Evolutionary conservation across 2,888 invertebrate species (phyloP), one percentile per base, ranked within the genome.

Genomic region (Venusia cambrica): DNA sequence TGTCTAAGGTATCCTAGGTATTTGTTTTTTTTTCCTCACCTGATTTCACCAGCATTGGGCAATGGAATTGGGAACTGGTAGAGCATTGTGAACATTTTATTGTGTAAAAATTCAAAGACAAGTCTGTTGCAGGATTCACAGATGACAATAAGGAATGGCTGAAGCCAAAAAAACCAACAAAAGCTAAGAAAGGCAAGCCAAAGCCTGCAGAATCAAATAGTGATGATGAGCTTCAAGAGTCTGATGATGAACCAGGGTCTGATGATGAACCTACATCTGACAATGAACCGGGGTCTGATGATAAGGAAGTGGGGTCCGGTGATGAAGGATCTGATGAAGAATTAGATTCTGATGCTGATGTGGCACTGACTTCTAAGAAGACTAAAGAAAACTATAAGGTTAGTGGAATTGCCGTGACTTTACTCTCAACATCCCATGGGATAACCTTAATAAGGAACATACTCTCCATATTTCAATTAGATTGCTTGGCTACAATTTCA

Each of bases 111-210:
- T n/a, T n/a, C n/a, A n/a, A n/a, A n/a, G n/a, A n/a, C n/a, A n/a
- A n/a, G n/a, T n/a, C n/a, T n/a, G n/a, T n/a, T n/a, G n/a, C 67
- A 73, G 92, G 91, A 14, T 93, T 90, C 51, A 90, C 91, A 19
- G 94, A 94, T 83, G 92, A 93, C 6, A 94, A 94, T 57, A 89
- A 90, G 34, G 78, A 84, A 12, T 94, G 93, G 93, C 66, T 93
- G 17, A 93, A 90, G 57, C 91, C 90, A 1, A 92, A 91, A 62
- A 73, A 83, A 45, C 79, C 72, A 59, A 53, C 4, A 73, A 89
- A 72, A 65, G 79, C 71, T 60, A 54, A 5, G 73, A 89, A 72
- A 66, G 36, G 35, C 2, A 77, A 62, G 62, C 51, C 13, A 24
- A 41, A 52, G 25, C 57, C 60, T 14, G 46, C 60, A 34, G 24